These are phyloP conservation scores for Taenioides sp. DNA, from an alignment of 2,797 vertebrate genomes.

Conservation along the genomic window DNA sequence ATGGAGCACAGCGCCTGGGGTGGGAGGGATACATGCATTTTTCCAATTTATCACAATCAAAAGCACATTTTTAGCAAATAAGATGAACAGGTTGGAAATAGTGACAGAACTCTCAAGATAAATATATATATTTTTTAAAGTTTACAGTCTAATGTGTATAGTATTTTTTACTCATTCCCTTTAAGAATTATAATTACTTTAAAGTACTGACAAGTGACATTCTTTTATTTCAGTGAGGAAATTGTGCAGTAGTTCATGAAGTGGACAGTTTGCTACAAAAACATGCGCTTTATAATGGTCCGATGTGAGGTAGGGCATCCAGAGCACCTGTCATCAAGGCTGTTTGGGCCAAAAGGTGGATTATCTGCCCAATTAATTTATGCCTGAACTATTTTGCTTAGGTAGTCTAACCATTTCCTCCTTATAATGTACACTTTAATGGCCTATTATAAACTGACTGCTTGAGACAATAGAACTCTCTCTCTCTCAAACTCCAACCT, in stretches of 20 bases:
- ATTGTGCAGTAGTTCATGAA: neutral
- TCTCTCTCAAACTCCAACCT: conserved; percentile 18
- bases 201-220: no score
- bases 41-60: conserved; percentile 68
- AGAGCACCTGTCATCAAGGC: neutral
- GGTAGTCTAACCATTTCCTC: neutral
- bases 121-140: neutral
- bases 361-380: neutral
- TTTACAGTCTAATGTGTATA: neutral
- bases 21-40: conserved; percentile 43
- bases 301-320: neutral
- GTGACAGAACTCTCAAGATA: neutral
- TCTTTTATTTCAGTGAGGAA: neutral
- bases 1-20: conserved; percentile 44
- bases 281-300: no score
- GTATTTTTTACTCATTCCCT: neutral
- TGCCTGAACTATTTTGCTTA: neutral
- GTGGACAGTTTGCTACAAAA: neutral
- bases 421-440: neutral
- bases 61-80: conserved; percentile 70
- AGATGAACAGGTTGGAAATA: conserved; percentile 38
- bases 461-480: conserved; percentile 13
- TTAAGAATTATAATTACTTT: neutral
- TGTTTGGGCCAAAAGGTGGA: neutral
- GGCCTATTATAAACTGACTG: neutral